Conservation (phyloP, 2,888 invertebrate species). For the Trichogramma evanescens region DNA sequence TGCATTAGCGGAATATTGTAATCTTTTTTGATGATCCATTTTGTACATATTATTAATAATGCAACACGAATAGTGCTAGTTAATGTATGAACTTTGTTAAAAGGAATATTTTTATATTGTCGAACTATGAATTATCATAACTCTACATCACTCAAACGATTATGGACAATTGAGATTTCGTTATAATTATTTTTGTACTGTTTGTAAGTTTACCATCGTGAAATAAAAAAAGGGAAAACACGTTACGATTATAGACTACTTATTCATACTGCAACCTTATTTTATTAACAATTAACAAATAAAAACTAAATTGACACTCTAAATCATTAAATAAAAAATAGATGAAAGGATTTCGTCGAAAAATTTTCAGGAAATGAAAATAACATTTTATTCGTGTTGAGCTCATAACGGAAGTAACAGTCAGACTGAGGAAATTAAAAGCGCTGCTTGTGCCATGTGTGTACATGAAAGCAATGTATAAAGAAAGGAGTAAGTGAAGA, state of each 20-base stretch:
- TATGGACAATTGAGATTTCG: slow-evolving; percentile 28
- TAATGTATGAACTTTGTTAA: slow-evolving; percentile 14
- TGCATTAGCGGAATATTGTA: not conserved
- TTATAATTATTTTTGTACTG: slow-evolving; percentile 36
- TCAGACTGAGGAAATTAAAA: slow-evolving; percentile 38
- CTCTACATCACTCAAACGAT: slow-evolving; percentile 22
- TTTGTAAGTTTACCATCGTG: slow-evolving; percentile 32
- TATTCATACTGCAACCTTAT: too few relatives aligned
- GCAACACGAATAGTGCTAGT: slow-evolving; percentile 19
- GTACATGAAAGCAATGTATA: slow-evolving; percentile 34
- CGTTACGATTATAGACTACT: slow-evolving; percentile 24
- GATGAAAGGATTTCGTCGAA: too few relatives aligned
- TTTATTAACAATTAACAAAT: too few relatives aligned
- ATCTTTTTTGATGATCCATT: slow-evolving; percentile 19
- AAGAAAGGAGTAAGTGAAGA: slow-evolving; percentile 39
- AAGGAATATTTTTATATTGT: slow-evolving; percentile 13
- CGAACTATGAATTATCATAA: slow-evolving; percentile 20
- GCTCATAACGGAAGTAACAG: slow-evolving; percentile 24
- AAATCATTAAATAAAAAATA: too few relatives aligned
- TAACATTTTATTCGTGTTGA: slow-evolving; percentile 2
- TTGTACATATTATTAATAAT: slow-evolving; percentile 25
- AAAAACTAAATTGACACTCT: too few relatives aligned
- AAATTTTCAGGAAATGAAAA: too few relatives aligned
- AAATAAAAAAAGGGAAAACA: slow-evolving; percentile 27
- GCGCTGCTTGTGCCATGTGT: slow-evolving; percentile 17